phyloP scores from a whole-genome alignment of 30 jellyfish, hydroid and myxozoan genomes.

The Sanderia malayensis region DNA sequence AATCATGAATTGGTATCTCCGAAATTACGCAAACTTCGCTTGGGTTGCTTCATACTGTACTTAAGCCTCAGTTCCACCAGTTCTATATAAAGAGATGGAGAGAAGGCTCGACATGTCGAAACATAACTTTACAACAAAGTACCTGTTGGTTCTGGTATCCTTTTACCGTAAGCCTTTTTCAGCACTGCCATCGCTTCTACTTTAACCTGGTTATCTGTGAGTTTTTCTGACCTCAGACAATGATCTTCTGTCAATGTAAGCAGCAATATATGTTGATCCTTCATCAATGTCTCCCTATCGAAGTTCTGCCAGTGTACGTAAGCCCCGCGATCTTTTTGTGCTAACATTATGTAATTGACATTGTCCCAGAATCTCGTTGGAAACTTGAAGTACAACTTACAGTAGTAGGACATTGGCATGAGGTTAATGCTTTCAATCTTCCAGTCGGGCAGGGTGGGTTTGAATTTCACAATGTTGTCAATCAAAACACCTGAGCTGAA shows the following conservation, averaged over 20 bases:
- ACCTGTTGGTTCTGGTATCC: slow-evolving; percentile 77
- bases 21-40: too few relatives aligned
- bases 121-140: too few relatives aligned
- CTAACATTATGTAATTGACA: slow-evolving; percentile 58
- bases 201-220: slow-evolving; percentile 47
- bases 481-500: slow-evolving; percentile 66
- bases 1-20: too few relatives aligned
- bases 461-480: slow-evolving; percentile 36
- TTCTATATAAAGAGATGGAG: too few relatives aligned
- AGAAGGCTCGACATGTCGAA: too few relatives aligned
- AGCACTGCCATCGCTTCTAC: slow-evolving; percentile 41
- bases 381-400: slow-evolving; percentile 67
- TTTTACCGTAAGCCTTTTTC: slow-evolving; percentile 41
- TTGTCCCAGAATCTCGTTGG: slow-evolving; percentile 82
- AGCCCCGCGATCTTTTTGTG: slow-evolving; percentile 42
- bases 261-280: slow-evolving; percentile 39
- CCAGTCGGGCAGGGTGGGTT: slow-evolving; percentile 78
- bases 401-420: slow-evolving; percentile 53
- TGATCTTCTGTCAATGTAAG: slow-evolving; percentile 63
- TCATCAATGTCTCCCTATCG: slow-evolving; percentile 38
- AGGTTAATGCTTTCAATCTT: slow-evolving; percentile 56
- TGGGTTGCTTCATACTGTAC: too few relatives aligned
- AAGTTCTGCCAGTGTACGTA: slow-evolving; percentile 72
- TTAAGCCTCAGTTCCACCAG: too few relatives aligned
- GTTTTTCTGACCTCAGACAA: slow-evolving; percentile 42